Evolutionary conservation across 2,888 invertebrate species (phyloP), one percentile per base, ranked within the genome.

Genomic region (Chymomyza procnemis): DNA sequence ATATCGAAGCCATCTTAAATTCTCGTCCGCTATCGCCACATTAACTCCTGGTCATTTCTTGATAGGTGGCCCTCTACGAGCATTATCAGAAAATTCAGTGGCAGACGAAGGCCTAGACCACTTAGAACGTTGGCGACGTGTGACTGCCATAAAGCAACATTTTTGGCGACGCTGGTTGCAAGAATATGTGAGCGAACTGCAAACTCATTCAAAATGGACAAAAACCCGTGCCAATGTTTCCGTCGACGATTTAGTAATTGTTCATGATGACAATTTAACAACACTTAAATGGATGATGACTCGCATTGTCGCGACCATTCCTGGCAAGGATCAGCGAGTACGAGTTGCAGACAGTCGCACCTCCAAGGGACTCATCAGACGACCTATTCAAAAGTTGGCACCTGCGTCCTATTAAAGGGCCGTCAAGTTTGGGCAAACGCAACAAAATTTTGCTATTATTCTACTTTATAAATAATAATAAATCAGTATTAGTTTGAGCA

Each of bases 261-360:
- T 75, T 1, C 73, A 73, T 50, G 69, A 71, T 34, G 69, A 74
- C 41, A 68, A 70, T 54, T 52, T 34, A n/a, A 70, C 72, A 4
- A 64, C 69, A 8, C 71, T 73, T 19, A 55, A 71, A 6, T 76
- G 71, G 71, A 16, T 69, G 6, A 54, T 76, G 1, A 69, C 48
- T 9, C n/a, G 58, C 26, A 21, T 67, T 26, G 47, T 47, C n/a
- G 14, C 61, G 19, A 16, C 34, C 16, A 58, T 57, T 6, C 55
- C 18, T 3, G 58, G 63, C 2, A 16, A 30, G 9, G 63, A 63
- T 34, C 47, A 34, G 18, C 48, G 50, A 9, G 52, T 63, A 9
- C 19, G 59, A 16, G 63, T 67, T 1, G 59, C 46, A 4, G 57
- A 61, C n/a, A 14, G 61, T n/a, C 18, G 21, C 18, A 61, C 57